These are phyloP conservation scores for Lycocerus yunnanus DNA, from an alignment of 2,888 invertebrate species.

Conservation along the genomic window DNA sequence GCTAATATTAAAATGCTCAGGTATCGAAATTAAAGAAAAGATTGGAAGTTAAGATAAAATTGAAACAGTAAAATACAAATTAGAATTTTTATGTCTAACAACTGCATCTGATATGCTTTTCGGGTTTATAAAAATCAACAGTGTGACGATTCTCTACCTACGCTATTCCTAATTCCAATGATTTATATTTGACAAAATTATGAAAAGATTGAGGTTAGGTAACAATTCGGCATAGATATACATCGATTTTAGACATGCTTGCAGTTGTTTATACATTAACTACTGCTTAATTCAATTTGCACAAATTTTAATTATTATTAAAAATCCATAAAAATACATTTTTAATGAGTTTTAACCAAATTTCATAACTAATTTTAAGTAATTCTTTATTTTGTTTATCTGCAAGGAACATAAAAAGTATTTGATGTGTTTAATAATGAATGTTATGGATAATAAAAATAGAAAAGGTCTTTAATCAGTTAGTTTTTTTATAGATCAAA, in stretches of 20 bases:
- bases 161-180: too few relatives aligned
- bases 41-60: not conserved
- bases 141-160: not conserved
- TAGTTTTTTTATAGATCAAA: slow-evolving; percentile 24
- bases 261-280: not conserved
- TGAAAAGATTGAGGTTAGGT: not conserved
- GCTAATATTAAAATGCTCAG: not conserved
- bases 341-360: not conserved
- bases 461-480: not conserved
- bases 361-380: not conserved
- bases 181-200: not conserved
- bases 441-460: not conserved
- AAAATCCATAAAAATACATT: not conserved
- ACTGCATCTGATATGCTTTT: not conserved
- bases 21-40: not conserved
- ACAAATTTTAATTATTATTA: not conserved
- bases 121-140: not conserved
- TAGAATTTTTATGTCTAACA: not conserved
- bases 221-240: not conserved
- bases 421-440: not conserved
- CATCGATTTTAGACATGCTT: not conserved
- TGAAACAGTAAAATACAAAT: not conserved
- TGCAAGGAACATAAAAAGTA: not conserved
- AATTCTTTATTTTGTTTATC: not conserved
- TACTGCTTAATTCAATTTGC: not conserved